These are phyloP conservation scores for Capitulum mitella DNA, from an alignment of 2,888 invertebrate species.

Conservation along the genomic window DNA sequence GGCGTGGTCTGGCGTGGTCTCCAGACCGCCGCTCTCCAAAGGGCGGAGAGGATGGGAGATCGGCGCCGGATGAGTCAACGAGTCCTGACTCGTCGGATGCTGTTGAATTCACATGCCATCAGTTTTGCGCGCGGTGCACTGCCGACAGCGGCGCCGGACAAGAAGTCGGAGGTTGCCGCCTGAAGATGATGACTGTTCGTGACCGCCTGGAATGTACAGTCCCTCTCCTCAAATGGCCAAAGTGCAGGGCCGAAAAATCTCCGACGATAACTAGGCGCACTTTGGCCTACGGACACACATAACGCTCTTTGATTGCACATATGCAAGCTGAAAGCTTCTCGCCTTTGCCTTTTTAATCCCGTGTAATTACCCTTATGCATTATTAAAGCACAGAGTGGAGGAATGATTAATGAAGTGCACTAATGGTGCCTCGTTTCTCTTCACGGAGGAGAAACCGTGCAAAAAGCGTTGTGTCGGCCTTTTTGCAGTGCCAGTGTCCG, in stretches of 20 bases:
- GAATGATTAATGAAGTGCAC: conserved; percentile 22
- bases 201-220: no score
- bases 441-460: conserved; percentile 4
- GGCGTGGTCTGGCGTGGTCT: no score
- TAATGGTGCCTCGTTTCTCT: conserved; percentile 22
- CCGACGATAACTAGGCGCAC: neutral
- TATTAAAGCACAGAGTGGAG: conserved; percentile 14
- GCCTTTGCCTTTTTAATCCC: conserved; percentile 14
- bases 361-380: conserved; percentile 22
- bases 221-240: neutral
- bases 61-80: no score
- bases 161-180: no score
- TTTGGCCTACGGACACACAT: neutral
- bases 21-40: no score
- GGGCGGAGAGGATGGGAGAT: no score
- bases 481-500: conserved; percentile 11
- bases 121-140: no score
- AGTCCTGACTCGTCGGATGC: no score
- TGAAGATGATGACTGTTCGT: no score
- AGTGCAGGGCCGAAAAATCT: no score
- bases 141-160: no score
- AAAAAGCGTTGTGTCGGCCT: neutral
- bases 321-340: neutral
- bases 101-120: no score
- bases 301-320: neutral